Evolutionary conservation across 2,888 invertebrate genomes (phyloP).

Genomic region (Oscheius myriophilus): DNA sequence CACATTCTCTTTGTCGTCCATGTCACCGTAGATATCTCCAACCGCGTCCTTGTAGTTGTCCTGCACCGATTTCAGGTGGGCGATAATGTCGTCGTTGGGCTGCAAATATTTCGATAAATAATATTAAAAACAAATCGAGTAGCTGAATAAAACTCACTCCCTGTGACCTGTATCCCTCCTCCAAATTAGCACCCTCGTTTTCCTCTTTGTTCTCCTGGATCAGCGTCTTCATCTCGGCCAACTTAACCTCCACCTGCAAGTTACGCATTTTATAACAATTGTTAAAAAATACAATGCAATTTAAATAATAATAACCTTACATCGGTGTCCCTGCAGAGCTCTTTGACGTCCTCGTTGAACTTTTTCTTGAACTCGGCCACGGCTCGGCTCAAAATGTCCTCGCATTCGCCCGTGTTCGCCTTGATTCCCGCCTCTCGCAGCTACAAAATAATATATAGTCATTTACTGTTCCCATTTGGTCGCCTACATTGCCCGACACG

Average conservation of each 20-base stretch:
- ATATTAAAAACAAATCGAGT: background rate
- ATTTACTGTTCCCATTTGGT: no score
- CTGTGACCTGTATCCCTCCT: conserved; percentile 13
- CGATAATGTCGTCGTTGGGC: conserved; percentile 8
- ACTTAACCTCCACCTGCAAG: conserved; percentile 3
- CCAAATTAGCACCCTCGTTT: background rate
- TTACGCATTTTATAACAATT: background rate
- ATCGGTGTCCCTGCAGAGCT: conserved; percentile 1
- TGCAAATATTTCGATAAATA: background rate
- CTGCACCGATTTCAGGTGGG: conserved; percentile 8
- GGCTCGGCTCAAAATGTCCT: conserved; percentile 5
- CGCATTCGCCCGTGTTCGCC: background rate
- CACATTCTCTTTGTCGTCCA: background rate
- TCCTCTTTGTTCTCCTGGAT: conserved; percentile 6
- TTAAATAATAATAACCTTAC: background rate
- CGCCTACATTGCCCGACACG: no score
- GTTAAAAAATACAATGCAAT: background rate
- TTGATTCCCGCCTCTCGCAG: conserved; percentile 1
- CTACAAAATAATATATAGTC: conserved; percentile 11
- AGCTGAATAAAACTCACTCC: background rate
- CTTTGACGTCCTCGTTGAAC: background rate
- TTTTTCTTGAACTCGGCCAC: background rate
- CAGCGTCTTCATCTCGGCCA: conserved; percentile 10
- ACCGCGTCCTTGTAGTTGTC: background rate
- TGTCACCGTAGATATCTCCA: no score